phyloP scores from a whole-genome alignment of 2,113 vertebrate species.

The Atrichornis clamosus region DNA sequence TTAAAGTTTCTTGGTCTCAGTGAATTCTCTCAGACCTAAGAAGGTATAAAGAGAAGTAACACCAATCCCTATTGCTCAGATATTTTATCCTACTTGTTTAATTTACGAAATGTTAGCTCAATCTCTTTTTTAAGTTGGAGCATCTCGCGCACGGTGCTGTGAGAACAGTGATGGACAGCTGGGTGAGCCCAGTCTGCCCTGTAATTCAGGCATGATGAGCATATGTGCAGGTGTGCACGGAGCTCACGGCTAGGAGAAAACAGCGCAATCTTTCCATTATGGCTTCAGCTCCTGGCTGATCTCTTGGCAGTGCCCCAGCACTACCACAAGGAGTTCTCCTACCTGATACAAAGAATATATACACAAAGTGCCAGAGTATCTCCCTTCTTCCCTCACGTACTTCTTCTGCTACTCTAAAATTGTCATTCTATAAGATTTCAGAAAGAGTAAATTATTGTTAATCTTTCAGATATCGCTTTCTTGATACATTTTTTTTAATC shows the following conservation, averaged over 20 bases:
- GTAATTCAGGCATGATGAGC: background rate
- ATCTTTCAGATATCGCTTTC: background rate
- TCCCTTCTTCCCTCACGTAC: background rate
- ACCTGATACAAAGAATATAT: background rate
- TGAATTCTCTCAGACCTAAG: background rate
- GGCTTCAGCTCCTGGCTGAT: background rate
- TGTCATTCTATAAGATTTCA: background rate
- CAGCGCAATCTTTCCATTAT: background rate
- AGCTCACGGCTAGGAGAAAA: background rate
- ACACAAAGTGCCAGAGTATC: background rate
- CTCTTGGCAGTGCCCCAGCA: background rate
- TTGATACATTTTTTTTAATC: background rate
- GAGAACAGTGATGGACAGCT: background rate
- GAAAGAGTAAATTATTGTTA: background rate
- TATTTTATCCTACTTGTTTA: background rate
- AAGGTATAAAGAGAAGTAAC: background rate
- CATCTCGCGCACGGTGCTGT: background rate
- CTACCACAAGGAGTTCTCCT: background rate
- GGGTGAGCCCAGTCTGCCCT: background rate
- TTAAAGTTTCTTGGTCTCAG: background rate
- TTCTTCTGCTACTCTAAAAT: background rate
- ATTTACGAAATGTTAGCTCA: background rate
- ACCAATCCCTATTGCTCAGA: background rate
- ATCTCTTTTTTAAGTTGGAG: background rate
- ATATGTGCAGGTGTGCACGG: background rate